Percentiles rank a stretch among this genome's conserved stretches.
Conservation (phyloP, 2,113 vertebrate species). For the Zingel zingel region DNA sequence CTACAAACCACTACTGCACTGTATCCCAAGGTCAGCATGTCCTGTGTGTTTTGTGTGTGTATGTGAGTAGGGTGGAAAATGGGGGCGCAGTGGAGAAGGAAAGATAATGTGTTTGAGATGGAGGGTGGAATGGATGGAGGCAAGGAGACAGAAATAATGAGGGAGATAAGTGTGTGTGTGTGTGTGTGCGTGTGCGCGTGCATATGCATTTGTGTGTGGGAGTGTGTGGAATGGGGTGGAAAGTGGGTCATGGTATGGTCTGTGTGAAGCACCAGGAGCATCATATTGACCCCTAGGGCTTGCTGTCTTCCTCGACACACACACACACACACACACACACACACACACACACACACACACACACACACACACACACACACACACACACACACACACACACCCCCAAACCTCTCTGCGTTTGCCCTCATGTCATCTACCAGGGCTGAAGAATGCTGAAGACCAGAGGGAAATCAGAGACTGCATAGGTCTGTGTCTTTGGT, state of each 20-base stretch:
- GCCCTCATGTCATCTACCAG: slow-evolving; percentile 54
- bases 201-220: not conserved
- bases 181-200: not conserved
- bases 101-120: slow-evolving; percentile 57
- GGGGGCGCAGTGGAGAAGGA: slow-evolving; percentile 11
- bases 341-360: not conserved
- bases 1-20: slow-evolving; percentile 53
- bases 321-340: not conserved
- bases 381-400: slow-evolving; percentile 25
- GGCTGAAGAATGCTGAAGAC: slow-evolving; percentile 36
- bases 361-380: slow-evolving; percentile 24
- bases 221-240: slow-evolving; percentile 45
- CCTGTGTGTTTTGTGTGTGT: slow-evolving; percentile 33
- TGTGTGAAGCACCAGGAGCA: slow-evolving; percentile 76
- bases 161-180: slow-evolving; percentile 27
- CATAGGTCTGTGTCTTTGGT: slow-evolving; percentile 33
- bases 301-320: slow-evolving; percentile 64
- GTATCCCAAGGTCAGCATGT: slow-evolving; percentile 75
- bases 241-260: slow-evolving; percentile 78
- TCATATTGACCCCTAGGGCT: slow-evolving; percentile 77
- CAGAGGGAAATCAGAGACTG: slow-evolving; percentile 39
- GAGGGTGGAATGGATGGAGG: slow-evolving; percentile 63
- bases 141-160: slow-evolving; percentile 69
- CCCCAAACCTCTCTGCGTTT: slow-evolving; percentile 24
- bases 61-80: slow-evolving; percentile 29